Conservation (phyloP, 92 coral and sea anemone species). For the Zoanthus solanderi region DNA sequence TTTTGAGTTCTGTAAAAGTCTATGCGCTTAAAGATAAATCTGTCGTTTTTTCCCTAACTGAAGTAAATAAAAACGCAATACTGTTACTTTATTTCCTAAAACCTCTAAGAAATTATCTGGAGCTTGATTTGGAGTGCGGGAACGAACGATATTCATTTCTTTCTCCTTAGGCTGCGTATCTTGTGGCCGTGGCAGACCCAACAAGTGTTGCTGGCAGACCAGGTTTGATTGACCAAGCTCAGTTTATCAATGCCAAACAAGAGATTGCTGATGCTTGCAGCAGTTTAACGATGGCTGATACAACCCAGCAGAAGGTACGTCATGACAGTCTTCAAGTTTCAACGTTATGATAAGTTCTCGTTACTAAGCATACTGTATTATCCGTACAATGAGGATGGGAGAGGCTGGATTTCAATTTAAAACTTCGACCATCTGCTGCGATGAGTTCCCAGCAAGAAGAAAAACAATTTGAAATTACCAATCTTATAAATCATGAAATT, state of each 20-base stretch:
- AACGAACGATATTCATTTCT: neutral
- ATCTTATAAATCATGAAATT: no score
- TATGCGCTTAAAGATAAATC: no score
- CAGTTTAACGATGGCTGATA: conserved; percentile 86
- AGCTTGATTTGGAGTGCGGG: neutral
- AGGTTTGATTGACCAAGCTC: conserved; percentile 93
- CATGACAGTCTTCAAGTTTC: neutral
- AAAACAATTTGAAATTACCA: no score
- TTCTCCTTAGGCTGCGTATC: conserved; percentile 87
- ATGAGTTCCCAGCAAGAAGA: no score
- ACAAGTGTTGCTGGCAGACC: conserved; percentile 98
- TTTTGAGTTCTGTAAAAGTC: no score
- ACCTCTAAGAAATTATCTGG: no score
- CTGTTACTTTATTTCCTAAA: no score
- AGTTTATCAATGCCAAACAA: conserved; percentile 91
- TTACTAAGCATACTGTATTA: neutral
- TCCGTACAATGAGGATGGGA: no score
- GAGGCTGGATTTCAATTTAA: no score
- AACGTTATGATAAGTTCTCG: neutral
- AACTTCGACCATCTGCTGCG: no score
- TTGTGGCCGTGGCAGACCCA: conserved; percentile 99
- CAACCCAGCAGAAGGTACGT: conserved; percentile 90
- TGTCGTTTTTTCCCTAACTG: no score
- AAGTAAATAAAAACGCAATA: no score
- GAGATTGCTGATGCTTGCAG: conserved; percentile 92